Base-by-base conservation (phyloP, 1,140 invertebrate genomes). In the Aphaenogaster rudis region DNA sequence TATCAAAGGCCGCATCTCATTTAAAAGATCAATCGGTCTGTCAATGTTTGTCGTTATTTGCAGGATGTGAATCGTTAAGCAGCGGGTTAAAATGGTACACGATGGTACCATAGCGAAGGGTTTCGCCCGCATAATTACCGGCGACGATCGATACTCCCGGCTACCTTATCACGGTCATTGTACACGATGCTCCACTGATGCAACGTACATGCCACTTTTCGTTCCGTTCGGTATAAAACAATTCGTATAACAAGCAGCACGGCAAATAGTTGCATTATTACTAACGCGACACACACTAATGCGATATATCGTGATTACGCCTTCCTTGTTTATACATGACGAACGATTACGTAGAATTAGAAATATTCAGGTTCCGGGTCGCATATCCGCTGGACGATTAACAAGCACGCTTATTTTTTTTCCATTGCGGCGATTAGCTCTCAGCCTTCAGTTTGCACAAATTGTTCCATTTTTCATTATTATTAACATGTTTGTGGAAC, bases 71-170 rank as follows among this genome's bases (percentile, higher is more conserved):
- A 42, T 69, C 33, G 63, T 52, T 39, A 59, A 77, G 61, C 1
- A 63, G 39, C 8, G 11, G 13, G 33, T 76, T 50, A 78, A 88
- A 88, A 64, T 80, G 90, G 88, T 88, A 90, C 90, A 69, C 77
- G 59, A 57, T 91, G 88, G 88, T 91, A 91, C 90, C 81, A 57
- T 5, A 11, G 15, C 79, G 3, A 74, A 86, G 64, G 28, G 54
- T 78, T 86, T 61, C 69, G 42, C 63, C 88, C 64, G 89, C 69
- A 88, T 91, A 88, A 91, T 91, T 90, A 88, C 88, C 61, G 15
- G 15, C 42, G n/a, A 64, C 72, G 88, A 57, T 91, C 90, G 81
- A 91, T 91, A 91, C 71, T 72, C 66, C 61, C 36, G 54, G 72
- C 11, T 39, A 50, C 48, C 69, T 88, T 90, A 90, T 91, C 90